Evolutionary conservation across 2,888 invertebrate genomes (phyloP), one percentile per base, ranked within the genome.

Genomic region (Cabera pusaria): DNA sequence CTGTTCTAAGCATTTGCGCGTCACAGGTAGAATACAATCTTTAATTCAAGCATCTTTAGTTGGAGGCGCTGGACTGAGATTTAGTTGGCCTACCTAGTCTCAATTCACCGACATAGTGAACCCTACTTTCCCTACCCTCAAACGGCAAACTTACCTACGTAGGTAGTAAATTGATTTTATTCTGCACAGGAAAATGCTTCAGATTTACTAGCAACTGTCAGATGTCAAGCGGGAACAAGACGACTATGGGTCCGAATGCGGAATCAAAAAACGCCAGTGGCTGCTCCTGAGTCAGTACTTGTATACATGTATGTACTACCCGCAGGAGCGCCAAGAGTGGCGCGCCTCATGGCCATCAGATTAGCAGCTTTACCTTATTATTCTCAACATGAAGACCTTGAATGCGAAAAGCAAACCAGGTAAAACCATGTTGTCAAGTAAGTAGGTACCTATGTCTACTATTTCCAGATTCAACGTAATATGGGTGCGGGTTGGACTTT

Each of bases 191-290:
- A 62, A 22, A 48, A 49, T 2, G 51, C 49, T 23, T 28, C 61
- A 6, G 84, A 85, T 44, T 59, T 83, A 10, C 56, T 97, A 47
- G 97, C 96, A 5, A 97, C 97, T 1, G 97, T 97, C 66, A 92
- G 97, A 44, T 98, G 98, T 72, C 98, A 98, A 88, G 94, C 97
- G 20, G 97, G 97, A 58, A 97, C 97, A 0, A 96, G 96, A 50
- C 90, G 97, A 24, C 86, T 98, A 41, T 97, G 98, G 88, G 90
- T 98, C 48, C 93, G 95, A 73, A 91, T 98, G 52, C 92, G 95
- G 32, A 94, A 95, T n/a, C 18, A 25, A 3, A 45, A 49, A 22
- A 32, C 38, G 23, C 29, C 43, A 6, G 26, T 42, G 1, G 46
- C 52, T 50, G 74, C 52, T 31, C 74, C 49, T 52, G 81, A 73